Base-by-base conservation (phyloP, 2,888 invertebrate species). In the Hanleya hanleyi region DNA sequence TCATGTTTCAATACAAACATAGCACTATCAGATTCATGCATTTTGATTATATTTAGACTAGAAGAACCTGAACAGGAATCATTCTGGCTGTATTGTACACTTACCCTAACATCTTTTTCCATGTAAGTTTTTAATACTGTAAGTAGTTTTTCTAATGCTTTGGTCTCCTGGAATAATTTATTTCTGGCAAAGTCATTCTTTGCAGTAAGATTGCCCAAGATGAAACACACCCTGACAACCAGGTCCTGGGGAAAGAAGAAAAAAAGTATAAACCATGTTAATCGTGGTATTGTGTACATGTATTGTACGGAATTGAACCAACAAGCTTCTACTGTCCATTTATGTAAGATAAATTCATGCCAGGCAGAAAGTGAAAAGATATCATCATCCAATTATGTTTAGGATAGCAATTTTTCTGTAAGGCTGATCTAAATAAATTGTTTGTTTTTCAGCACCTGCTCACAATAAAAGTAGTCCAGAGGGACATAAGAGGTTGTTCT, bases 181-280 rank as follows among this genome's bases (percentile, higher is more conserved):
- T 82, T 70, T 51, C 96, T 91, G 0, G 95, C 94, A 51, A 92
- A 92, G 75, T 96, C 94, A 83, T 94, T 94, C 81, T 94, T 94
- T 29, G 96, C 95, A 86, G 96, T 94, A 90, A 96, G 93, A 89
- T 96, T 96, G 32, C 96, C 96, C 57, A 96, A 92, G 76, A 95
- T 95, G 90, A 96, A 96, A 1, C 95, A 94, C 68, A 96, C 92
- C 1, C 96, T 92, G 67, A 95, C 94, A 69, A 95, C 93, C 69
- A 95, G 93, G 79, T 95, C 94, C 90, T 91, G 76, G 32, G 15
- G 12, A 57, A 57, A 7, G 9, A 26, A 47, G 6, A 33, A 71
- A 41, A 18, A 50, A 33, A 33, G 29, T 36, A 50, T 29, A 62
- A 15, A n/a, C n/a, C n/a, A n/a, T n/a, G n/a, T n/a, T n/a, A n/a